A percentile compares a stretch with the other conserved stretches of the same genome.
Evolutionary conservation across 2,888 invertebrate species (phyloP).

Genomic region (Cantharis lateralis): DNA sequence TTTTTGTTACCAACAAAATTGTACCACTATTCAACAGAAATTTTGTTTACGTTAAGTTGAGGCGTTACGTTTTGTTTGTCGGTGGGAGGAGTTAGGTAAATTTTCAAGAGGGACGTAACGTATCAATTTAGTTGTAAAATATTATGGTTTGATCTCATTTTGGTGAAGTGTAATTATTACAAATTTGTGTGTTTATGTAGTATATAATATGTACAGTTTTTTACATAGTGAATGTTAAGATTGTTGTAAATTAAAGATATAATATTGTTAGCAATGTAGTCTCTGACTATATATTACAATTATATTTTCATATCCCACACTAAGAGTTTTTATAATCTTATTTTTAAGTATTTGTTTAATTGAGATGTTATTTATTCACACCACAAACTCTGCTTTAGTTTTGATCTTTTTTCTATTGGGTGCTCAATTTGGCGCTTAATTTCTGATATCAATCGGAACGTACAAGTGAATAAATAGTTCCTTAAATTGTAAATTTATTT

Average conservation of each 20-base stretch:
- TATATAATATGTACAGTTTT: constrained; percentile 31
- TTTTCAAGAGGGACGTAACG: neutral
- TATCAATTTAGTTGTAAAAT: neutral
- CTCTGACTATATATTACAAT: constrained; percentile 35
- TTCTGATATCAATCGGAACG: neutral
- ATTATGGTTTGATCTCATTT: constrained; percentile 1
- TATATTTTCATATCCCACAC: constrained; percentile 47
- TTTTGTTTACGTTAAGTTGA: neutral
- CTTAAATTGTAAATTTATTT: neutral
- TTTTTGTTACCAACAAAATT: neutral
- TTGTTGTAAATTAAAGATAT: constrained; percentile 49
- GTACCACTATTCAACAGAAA: neutral
- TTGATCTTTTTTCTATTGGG: neutral
- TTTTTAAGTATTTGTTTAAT: neutral
- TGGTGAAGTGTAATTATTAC: neutral
- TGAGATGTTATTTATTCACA: neutral
- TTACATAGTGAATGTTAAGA: constrained; percentile 38
- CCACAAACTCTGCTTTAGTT: neutral
- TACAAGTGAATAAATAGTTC: neutral
- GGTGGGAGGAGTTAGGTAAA: neutral
- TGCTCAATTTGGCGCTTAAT: neutral
- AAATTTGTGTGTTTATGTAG: constrained; percentile 6
- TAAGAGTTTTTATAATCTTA: constrained; percentile 9
- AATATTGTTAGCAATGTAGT: constrained; percentile 45
- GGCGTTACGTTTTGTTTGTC: neutral